Evolutionary conservation across 2,113 vertebrate species (phyloP).

Genomic region (Uria lomvia): DNA sequence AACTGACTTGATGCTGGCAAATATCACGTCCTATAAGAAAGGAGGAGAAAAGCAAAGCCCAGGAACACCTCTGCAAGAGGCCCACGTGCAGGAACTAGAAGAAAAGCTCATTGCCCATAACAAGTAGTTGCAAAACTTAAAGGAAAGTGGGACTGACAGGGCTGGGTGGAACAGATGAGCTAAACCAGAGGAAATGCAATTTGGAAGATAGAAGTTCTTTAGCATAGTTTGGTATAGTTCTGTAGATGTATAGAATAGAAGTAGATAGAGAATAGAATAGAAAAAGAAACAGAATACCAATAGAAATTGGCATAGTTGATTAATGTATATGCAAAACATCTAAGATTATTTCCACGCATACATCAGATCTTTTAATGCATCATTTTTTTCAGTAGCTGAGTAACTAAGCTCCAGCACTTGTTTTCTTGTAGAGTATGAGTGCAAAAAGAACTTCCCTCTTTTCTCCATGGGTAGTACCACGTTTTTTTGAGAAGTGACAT

Average conservation of each 20-base stretch:
- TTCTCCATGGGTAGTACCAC: rapidly evolving
- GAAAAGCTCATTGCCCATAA: background rate
- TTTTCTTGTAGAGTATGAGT: too few relatives aligned
- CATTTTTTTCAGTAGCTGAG: background rate
- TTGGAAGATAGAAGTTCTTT: background rate
- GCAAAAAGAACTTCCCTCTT: too few relatives aligned
- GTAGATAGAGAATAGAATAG: too few relatives aligned
- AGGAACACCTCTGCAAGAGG: background rate
- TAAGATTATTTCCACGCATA: rapidly evolving
- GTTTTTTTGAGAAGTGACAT: background rate
- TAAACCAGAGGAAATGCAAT: background rate
- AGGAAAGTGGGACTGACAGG: rapidly evolving
- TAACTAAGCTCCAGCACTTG: background rate
- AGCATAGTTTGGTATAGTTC: too few relatives aligned
- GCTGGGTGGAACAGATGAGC: background rate
- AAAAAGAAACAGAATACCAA: too few relatives aligned
- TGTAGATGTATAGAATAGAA: too few relatives aligned
- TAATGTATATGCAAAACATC: rapidly evolving
- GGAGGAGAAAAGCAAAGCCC: rapidly evolving
- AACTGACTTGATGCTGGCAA: background rate
- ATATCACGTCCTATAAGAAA: rapidly evolving
- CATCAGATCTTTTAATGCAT: rapidly evolving
- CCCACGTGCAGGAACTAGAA: rapidly evolving
- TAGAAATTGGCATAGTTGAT: rapidly evolving
- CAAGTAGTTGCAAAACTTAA: background rate